Conservation (phyloP, 2,888 invertebrate genomes). For the Cotesia congregata region DNA sequence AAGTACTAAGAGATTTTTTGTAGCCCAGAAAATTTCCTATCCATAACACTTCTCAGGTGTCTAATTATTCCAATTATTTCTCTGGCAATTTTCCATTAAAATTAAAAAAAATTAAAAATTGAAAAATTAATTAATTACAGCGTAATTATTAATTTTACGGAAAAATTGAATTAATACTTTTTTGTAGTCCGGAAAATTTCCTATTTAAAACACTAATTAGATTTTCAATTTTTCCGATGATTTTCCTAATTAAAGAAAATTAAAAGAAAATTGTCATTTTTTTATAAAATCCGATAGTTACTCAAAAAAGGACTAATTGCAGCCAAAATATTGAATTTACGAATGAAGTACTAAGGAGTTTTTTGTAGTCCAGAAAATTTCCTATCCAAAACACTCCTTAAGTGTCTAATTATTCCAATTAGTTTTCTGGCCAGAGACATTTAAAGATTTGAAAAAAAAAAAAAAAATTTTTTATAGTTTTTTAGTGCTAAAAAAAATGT, state of each 20-base stretch:
- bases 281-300: too few relatives aligned
- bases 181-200: too few relatives aligned
- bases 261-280: too few relatives aligned
- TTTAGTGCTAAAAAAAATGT: slow-evolving; percentile 38
- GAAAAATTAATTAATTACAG: too few relatives aligned
- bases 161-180: too few relatives aligned
- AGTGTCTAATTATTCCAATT: background rate
- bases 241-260: too few relatives aligned
- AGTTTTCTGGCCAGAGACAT: background rate
- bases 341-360: background rate
- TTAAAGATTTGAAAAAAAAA: background rate
- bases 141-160: too few relatives aligned
- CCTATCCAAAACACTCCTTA: background rate
- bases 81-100: background rate
- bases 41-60: background rate
- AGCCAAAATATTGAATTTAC: too few relatives aligned
- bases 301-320: too few relatives aligned
- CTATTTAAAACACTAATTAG: too few relatives aligned
- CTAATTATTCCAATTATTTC: background rate
- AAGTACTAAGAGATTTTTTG: background rate
- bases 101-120: too few relatives aligned
- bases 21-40: background rate
- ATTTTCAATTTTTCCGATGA: too few relatives aligned
- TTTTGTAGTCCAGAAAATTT: background rate
- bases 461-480: slow-evolving; percentile 1